Conservation (phyloP, 2,888 invertebrate species). For the Pollenia griseotomentosa region DNA sequence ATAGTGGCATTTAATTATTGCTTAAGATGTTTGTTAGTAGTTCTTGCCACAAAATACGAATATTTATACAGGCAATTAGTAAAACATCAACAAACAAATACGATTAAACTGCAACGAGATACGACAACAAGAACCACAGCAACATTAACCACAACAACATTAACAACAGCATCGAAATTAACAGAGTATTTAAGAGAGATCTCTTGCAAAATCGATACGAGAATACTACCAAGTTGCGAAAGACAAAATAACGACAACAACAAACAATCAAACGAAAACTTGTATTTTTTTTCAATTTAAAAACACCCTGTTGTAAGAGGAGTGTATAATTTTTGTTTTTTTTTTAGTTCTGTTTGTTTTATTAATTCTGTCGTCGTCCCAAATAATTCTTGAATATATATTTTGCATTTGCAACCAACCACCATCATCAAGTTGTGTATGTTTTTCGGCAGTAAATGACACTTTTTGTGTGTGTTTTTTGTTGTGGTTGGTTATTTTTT, state of each 20-base stretch:
- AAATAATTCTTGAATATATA: conserved; percentile 32
- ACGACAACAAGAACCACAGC: conserved; percentile 16
- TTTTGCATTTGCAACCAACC: conserved; percentile 57
- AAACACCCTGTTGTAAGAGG: conserved; percentile 46
- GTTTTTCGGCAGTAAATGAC: conserved; percentile 49
- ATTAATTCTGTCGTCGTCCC: conserved; percentile 38
- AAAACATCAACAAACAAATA: conserved; percentile 64
- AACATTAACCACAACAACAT: conserved; percentile 15
- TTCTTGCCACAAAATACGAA: conserved; percentile 63
- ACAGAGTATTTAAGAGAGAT: conserved; percentile 57
- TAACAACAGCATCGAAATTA: conserved; percentile 22
- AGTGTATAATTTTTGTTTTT: conserved; percentile 14
- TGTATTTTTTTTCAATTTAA: conserved; percentile 54
- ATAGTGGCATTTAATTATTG: conserved; percentile 71
- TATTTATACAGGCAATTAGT: conserved; percentile 68
- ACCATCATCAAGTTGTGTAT: conserved; percentile 36
- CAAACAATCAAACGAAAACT: conserved; percentile 39
- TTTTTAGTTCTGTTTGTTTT: conserved; percentile 30
- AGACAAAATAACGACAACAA: conserved; percentile 43
- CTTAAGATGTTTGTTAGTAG: conserved; percentile 60
- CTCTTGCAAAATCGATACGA: conserved; percentile 70
- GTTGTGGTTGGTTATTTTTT: conserved; percentile 19
- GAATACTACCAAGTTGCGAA: conserved; percentile 58
- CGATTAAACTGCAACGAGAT: conserved; percentile 33
- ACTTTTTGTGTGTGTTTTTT: conserved; percentile 48